phyloP scores from a whole-genome alignment of 2,113 vertebrate species.

The Microcebus ravelobensis region DNA sequence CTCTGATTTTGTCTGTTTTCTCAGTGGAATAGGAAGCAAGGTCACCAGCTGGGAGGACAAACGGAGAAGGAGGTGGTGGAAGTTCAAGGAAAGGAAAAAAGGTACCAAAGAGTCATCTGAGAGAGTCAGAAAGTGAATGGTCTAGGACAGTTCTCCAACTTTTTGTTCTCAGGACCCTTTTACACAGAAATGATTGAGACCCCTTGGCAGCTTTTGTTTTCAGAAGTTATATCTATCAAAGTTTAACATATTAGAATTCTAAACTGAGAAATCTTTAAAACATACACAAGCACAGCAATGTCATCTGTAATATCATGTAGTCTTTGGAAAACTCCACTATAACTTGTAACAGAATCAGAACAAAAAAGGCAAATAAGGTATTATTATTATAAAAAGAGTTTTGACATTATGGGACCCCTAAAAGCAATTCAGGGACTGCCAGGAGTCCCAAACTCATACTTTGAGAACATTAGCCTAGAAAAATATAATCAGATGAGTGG shows the following conservation, averaged over 20 bases:
- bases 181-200: background rate
- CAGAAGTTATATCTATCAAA: background rate
- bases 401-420: background rate
- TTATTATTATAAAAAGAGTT: background rate
- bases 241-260: background rate
- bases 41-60: background rate
- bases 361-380: background rate
- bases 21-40: background rate
- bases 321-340: background rate
- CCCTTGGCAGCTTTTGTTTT: background rate
- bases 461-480: background rate
- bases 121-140: background rate
- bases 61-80: background rate
- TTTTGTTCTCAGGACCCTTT: background rate
- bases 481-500: background rate
- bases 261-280: background rate
- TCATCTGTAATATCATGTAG: background rate
- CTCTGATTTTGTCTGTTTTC: background rate
- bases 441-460: background rate
- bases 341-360: background rate
- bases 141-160: background rate
- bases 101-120: background rate
- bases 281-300: background rate
- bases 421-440: background rate
- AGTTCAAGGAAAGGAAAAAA: background rate